Base-by-base conservation (phyloP, 2,888 invertebrate species). In the Nasonovia ribisnigri region DNA sequence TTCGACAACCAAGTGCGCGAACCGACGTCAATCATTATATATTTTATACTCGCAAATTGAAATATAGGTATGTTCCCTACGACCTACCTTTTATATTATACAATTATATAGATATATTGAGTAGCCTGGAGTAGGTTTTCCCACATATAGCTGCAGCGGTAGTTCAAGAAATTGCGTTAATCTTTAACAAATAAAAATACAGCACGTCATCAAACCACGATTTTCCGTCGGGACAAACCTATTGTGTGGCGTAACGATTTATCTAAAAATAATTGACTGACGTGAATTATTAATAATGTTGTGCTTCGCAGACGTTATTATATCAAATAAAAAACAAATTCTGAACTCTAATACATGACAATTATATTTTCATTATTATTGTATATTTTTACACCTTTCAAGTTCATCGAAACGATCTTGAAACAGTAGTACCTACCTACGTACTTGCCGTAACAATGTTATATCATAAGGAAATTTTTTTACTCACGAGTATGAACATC, bases 341-440 rank as follows among this genome's bases (percentile, higher is more conserved):
- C 77, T 8, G 20, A 77, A 36, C 77, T 4, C 67, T n/a, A 36
- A 2, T 57, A 20, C 36, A 36, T 20, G 10, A 77, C 36, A 77
- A 77, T 20, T 77, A 77, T 42, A 77, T 77, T 42, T 77, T 77
- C 36, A 36, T 77, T 77, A 77, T 77, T 36, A 84, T 84, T 42
- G 26, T 43, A 84, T 84, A 43, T 43, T 43, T 84, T 26, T 84
- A 1, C 36, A 84, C 43, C 84, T 84, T 8, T 87, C 87, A 87
- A 87, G 87, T 87, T 87, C 87, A 48, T 87, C 20, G 87, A 51
- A 87, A n/a, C 10, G 87, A 87, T 87, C 87, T 87, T 87, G 87
- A 87, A 87, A 87, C 48, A 51, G n/a, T 3, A 0, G 26, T 20
- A 36, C 2, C 6, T 36, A 77, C 36, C 36, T 36, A 77, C 5